Evolutionary conservation across 2,888 invertebrate species (phyloP), one percentile per base, ranked within the genome.

Genomic region (Carabus problematicus): DNA sequence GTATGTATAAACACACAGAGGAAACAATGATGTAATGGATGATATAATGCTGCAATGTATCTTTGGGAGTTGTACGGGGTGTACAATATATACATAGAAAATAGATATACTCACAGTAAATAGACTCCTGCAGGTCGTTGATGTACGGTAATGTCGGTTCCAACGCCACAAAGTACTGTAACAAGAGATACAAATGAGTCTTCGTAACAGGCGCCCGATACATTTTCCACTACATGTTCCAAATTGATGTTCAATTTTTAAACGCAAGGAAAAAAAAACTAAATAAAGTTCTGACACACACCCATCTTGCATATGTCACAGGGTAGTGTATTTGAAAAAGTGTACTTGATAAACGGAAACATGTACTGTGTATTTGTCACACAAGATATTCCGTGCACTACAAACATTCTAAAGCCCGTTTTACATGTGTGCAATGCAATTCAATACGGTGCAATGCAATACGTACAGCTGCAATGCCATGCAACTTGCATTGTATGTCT

Each of bases 141-240:
- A 76, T 88, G 87, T 75, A 85, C 85, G 67, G 85, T 84, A 75
- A 88, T 84, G 80, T 89, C 88, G 40, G 85, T 85, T 43, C 88
- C 89, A 71, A 88, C 88, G 72, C 88, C 88, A 77, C 86, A 87
- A 77, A 87, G 81, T 74, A 88, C 89, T 89, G 85, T 52, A 79
- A 79, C 74, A 76, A 74, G 72, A 73, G 54, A 56, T 45, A 45
- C 45, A 45, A 45, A 45, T 45, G 45, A 45, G 45, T 3, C 7
- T 45, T 41, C n/a, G 11, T n/a, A 19, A 43, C 42, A 63, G n/a
- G 47, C 58, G 59, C 14, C 45, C 41, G 41, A 49, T 41, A 54
- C 41, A 66, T 66, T 39, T 64, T 29, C 55, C 41, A 19, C 52
- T 40, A 59, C 66, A 66, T 66, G n/a, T 47, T 66, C 66, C 49